phyloP scores from a whole-genome alignment of 2,797 vertebrate species.

The Takifugu rubripes region DNA sequence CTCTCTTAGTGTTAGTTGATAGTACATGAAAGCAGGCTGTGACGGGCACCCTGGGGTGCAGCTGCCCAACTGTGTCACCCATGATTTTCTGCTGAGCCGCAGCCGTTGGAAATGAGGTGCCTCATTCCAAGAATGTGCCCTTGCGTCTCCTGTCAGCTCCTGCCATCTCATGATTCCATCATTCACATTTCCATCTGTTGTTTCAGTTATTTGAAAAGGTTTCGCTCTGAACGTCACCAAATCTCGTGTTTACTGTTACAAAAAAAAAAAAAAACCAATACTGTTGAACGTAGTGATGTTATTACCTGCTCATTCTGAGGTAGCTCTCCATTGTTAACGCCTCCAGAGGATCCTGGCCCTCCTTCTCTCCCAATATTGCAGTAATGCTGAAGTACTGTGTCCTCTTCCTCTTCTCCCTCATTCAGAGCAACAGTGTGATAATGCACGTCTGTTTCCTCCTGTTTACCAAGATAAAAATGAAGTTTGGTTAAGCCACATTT shows the following conservation, averaged over 20 bases:
- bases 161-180: too few relatives aligned
- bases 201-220: too few relatives aligned
- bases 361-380: neutral
- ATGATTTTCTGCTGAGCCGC: constrained; percentile 11
- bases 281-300: too few relatives aligned
- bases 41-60: constrained; percentile 11
- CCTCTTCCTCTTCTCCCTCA: constrained; percentile 60
- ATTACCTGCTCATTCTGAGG: constrained; percentile 38
- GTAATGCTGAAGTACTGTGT: constrained; percentile 23
- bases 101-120: constrained; percentile 13
- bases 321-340: constrained; percentile 8
- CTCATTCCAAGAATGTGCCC: constrained; percentile 1
- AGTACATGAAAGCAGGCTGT: constrained; percentile 1
- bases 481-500: neutral
- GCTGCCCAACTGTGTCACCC: constrained; percentile 17
- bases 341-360: neutral
- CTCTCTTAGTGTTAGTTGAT: neutral
- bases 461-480: constrained; percentile 47
- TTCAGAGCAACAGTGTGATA: constrained; percentile 21
- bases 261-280: too few relatives aligned
- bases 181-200: too few relatives aligned
- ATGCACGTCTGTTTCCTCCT: constrained; percentile 20
- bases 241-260: too few relatives aligned
- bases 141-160: too few relatives aligned
- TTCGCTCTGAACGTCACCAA: too few relatives aligned